Base-by-base conservation (phyloP, 2,113 vertebrate genomes). In the Gopherus evgoodei region DNA sequence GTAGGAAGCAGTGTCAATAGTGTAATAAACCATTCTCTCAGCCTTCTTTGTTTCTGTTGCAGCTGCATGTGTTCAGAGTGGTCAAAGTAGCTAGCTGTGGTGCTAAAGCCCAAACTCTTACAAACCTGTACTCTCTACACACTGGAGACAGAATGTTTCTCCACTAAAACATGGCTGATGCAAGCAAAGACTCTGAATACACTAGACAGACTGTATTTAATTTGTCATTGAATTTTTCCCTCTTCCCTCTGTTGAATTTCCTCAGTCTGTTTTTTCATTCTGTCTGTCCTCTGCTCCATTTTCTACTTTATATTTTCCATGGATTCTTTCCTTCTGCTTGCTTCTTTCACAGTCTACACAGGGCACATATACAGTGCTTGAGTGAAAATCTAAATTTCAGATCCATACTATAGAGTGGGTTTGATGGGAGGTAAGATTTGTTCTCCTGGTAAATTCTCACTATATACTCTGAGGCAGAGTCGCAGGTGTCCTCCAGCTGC, bases 61-160 rank as follows among this genome's bases (percentile, higher is more conserved):
- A 24, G 81, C 90, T 50, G 0, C 0, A 7, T 42, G 3, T 12
- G 21, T n/a, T 49, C 1, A 0, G 3, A n/a, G n/a, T 35, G 6
- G 86, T 3, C 53, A 62, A 19, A 10, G n/a, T 16, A 11, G 35
- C 16, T 29, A 11, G 27, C 16, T 29, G 59, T 29, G 83, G 53
- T 53, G 4, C 49, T 2, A 42, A 72, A 24, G 24, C 57, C 8
- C 14, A 13, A 8, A 0, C 25, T 0, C 0, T 21, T 22, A 59
- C 29, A 49, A 52, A 4, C 21, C 31, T 1, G 42, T 1, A 5
- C 22, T 35, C 86, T 9, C 8, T 1, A 21, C 2, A 52, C 54
- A 29, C 81, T 84, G 8, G 59, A n/a, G n/a, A 72, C 65, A 72
- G 19, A 72, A 38, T 22, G 65, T 38, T 72, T 4, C 69, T 21